phyloP scores from a whole-genome alignment of 1,140 invertebrate genomes.

The Globodera rostochiensis region DNA sequence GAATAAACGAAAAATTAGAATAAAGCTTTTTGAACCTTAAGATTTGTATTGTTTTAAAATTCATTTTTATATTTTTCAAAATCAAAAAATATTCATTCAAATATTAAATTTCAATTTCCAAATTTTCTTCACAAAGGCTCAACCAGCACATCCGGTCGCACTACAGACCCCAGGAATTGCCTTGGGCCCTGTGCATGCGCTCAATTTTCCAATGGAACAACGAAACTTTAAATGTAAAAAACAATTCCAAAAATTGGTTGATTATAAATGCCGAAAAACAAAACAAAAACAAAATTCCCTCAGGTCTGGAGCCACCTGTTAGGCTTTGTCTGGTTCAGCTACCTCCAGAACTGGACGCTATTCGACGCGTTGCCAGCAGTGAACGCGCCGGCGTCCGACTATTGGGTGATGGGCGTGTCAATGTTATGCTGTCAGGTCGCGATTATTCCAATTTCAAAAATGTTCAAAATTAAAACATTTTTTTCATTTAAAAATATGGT shows the following conservation, averaged over 20 bases:
- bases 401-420: conserved; percentile 84
- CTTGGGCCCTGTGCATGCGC: conserved; percentile 52
- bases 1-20: no score
- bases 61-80: no score
- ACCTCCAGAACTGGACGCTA: conserved; percentile 79
- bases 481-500: neutral
- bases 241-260: no score
- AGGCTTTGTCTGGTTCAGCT: conserved; percentile 84
- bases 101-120: no score
- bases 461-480: neutral
- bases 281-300: no score
- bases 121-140: conserved; percentile 39
- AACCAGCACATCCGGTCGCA: conserved; percentile 59
- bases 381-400: conserved; percentile 71
- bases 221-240: conserved; percentile 82
- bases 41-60: no score
- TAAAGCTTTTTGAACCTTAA: no score
- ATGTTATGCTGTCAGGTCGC: conserved; percentile 69
- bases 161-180: conserved; percentile 58
- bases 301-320: conserved; percentile 86
- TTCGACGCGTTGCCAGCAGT: conserved; percentile 70
- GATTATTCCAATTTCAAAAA: conserved; percentile 13
- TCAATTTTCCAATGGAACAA: conserved; percentile 95
- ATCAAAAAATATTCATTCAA: no score
- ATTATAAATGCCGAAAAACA: no score